A percentile compares a stretch with the other conserved stretches of the same genome.
Evolutionary conservation across 2,888 invertebrate species (phyloP).

Genomic region (Drosophila bunnanda): DNA sequence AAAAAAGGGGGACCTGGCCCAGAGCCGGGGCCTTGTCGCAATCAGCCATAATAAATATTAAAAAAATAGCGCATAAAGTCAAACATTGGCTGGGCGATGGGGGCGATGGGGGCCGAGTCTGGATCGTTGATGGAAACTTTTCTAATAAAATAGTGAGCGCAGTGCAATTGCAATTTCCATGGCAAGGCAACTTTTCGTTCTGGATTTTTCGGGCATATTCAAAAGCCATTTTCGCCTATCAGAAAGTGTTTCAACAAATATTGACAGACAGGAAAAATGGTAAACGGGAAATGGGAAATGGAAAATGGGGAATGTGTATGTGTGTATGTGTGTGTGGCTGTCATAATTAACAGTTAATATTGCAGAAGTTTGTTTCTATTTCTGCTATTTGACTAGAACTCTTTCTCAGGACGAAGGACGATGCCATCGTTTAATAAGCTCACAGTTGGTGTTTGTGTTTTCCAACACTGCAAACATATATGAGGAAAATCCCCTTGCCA

Average conservation of each 20-base stretch:
- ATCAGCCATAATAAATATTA: slow-evolving; percentile 80
- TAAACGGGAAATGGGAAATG: slow-evolving; percentile 4
- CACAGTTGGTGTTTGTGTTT: slow-evolving; percentile 78
- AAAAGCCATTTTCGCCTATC: slow-evolving; percentile 79
- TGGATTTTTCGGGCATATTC: slow-evolving; percentile 61
- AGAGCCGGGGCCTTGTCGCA: slow-evolving; percentile 50
- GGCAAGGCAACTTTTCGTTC: slow-evolving; percentile 55
- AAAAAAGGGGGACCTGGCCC: neutral
- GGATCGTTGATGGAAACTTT: slow-evolving; percentile 59
- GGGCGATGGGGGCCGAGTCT: neutral
- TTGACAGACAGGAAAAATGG: slow-evolving; percentile 76
- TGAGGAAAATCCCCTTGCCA: slow-evolving; percentile 41
- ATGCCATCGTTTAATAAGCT: slow-evolving; percentile 74
- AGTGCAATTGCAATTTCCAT: slow-evolving; percentile 63
- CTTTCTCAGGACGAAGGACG: slow-evolving; percentile 32
- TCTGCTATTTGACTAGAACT: slow-evolving; percentile 72
- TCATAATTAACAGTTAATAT: slow-evolving; percentile 79
- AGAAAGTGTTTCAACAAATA: slow-evolving; percentile 83
- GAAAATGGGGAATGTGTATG: neutral
- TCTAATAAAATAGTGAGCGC: slow-evolving; percentile 75
- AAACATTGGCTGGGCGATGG: slow-evolving; percentile 57
- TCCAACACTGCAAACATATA: slow-evolving; percentile 77
- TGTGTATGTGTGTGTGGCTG: slow-evolving; percentile 12
- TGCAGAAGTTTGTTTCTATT: slow-evolving; percentile 76
- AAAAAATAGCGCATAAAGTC: slow-evolving; percentile 77